Percentiles rank a stretch among this genome's conserved stretches.
Conservation (phyloP, 2,888 invertebrate species). For the Phytoseiulus persimilis region DNA sequence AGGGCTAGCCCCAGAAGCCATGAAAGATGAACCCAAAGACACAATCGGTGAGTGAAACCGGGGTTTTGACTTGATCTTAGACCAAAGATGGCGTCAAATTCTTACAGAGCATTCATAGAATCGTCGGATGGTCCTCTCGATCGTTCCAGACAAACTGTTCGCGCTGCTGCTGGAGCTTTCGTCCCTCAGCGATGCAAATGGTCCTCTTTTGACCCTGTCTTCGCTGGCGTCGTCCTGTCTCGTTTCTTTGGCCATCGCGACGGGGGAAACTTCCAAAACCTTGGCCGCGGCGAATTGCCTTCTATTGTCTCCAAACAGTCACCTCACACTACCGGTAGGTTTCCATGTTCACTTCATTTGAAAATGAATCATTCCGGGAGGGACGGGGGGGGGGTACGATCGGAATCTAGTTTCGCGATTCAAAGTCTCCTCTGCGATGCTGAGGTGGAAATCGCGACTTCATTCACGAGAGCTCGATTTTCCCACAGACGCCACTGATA, state of each 20-base stretch:
- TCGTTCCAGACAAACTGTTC: conserved; percentile 65
- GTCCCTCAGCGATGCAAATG: conserved; percentile 59
- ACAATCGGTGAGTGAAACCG: conserved; percentile 56
- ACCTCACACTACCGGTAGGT: conserved; percentile 61
- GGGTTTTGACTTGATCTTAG: not conserved
- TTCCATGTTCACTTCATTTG: not conserved
- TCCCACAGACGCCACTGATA: conserved; percentile 12
- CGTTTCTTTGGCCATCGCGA: conserved; percentile 78
- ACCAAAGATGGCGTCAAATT: too few relatives aligned
- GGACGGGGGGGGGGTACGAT: too few relatives aligned
- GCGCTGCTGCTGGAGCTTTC: conserved; percentile 73
- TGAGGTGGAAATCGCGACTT: too few relatives aligned
- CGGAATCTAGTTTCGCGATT: too few relatives aligned
- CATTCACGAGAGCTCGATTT: too few relatives aligned
- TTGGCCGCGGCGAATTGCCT: conserved; percentile 76
- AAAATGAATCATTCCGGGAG: too few relatives aligned
- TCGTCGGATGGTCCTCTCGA: too few relatives aligned
- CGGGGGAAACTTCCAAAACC: conserved; percentile 83
- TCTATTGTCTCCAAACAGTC: conserved; percentile 69
- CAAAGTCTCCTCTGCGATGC: too few relatives aligned
- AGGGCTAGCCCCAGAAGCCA: conserved; percentile 75
- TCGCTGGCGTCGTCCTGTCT: conserved; percentile 84
- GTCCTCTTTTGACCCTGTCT: conserved; percentile 58
- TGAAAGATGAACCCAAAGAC: conserved; percentile 68
- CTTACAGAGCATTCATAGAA: too few relatives aligned